phyloP scores from a whole-genome alignment of 2,888 invertebrate genomes.

The Prosopocoilus inquinatus region DNA sequence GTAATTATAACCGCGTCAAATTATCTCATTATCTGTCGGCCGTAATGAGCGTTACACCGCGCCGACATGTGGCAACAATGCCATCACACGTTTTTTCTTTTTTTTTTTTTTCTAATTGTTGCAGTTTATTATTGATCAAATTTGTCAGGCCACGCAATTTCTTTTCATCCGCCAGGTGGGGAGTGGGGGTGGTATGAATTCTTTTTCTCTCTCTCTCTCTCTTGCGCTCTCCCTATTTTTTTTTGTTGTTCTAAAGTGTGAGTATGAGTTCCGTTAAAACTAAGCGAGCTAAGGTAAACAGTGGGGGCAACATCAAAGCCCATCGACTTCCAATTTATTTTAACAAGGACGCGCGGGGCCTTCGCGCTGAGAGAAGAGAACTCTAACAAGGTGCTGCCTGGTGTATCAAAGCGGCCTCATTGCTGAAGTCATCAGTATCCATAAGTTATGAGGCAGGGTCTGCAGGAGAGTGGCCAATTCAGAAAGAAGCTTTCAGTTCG shows the following conservation, averaged over 20 bases:
- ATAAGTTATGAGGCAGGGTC: constrained; percentile 65
- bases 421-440: constrained; percentile 75
- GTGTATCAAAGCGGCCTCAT: constrained; percentile 55
- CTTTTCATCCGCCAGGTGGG: too few species aligned
- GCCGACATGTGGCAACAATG: constrained; percentile 28
- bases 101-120: too few species aligned
- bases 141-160: too few species aligned
- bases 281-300: constrained; percentile 33
- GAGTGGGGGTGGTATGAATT: not conserved
- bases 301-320: constrained; percentile 45
- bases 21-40: constrained; percentile 48
- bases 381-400: constrained; percentile 47
- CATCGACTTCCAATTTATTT: constrained; percentile 51
- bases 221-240: not conserved
- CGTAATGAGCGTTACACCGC: constrained; percentile 41
- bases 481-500: constrained; percentile 38
- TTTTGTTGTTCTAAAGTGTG: not conserved
- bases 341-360: constrained; percentile 47
- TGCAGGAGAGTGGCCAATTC: constrained; percentile 44
- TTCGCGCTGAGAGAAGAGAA: constrained; percentile 33
- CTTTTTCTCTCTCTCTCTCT: not conserved
- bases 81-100: not conserved
- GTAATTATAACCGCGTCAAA: constrained; percentile 50
- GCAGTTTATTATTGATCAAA: too few species aligned
- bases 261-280: constrained; percentile 7